A percentile compares a stretch with the other conserved stretches of the same genome.
Conservation (phyloP, 2,888 invertebrate species). For the Neuroscelio doddi region DNA sequence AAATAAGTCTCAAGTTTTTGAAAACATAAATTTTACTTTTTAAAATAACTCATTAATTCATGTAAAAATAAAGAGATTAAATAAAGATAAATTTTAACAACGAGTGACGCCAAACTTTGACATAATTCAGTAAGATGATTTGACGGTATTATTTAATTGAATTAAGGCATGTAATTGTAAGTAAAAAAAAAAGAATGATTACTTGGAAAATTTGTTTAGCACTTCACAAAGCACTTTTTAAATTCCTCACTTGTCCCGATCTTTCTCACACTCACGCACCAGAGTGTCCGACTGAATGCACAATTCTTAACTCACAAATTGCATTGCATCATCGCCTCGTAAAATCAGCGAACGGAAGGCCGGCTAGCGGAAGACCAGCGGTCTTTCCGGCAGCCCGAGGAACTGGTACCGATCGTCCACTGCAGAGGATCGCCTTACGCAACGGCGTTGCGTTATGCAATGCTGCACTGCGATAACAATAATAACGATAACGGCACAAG, state of each 20-base stretch:
- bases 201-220: too few relatives aligned
- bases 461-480: conserved; percentile 26
- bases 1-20: too few relatives aligned
- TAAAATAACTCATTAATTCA: too few relatives aligned
- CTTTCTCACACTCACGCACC: conserved; percentile 6
- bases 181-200: too few relatives aligned
- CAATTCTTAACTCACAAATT: neutral
- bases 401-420: conserved; percentile 7
- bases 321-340: neutral
- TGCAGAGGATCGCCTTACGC: conserved; percentile 33
- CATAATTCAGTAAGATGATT: too few relatives aligned
- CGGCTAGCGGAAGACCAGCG: conserved; percentile 6
- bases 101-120: too few relatives aligned
- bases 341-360: neutral
- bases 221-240: too few relatives aligned
- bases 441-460: conserved; percentile 44
- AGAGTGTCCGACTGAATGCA: conserved; percentile 1
- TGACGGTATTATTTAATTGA: too few relatives aligned
- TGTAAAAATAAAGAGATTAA: too few relatives aligned
- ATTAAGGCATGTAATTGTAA: too few relatives aligned
- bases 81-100: too few relatives aligned
- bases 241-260: conserved; percentile 8
- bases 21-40: too few relatives aligned
- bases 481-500: conserved; percentile 27
- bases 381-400: neutral